Percentiles rank a stretch among this genome's conserved stretches.
These are phyloP conservation scores for Plutella xylostella DNA, from an alignment of 2,888 invertebrate genomes.

Conservation along the genomic window DNA sequence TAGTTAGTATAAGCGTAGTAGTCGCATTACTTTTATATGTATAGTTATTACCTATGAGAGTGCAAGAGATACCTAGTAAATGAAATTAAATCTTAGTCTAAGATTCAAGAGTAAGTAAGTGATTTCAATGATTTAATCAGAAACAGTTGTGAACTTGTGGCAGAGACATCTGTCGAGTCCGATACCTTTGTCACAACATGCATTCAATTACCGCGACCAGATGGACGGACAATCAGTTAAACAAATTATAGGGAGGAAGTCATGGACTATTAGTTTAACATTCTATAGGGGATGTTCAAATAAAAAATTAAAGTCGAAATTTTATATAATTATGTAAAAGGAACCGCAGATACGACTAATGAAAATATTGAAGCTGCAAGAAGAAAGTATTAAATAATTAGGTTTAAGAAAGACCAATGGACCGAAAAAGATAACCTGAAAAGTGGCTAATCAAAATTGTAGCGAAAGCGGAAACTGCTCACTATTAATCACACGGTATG, in stretches of 20 bases:
- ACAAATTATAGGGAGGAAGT: not conserved
- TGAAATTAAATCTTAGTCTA: no score
- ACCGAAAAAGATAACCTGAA: not conserved
- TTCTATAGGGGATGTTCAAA: not conserved
- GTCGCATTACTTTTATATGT: no score
- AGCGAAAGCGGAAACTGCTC: conserved; percentile 17
- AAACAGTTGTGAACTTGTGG: no score
- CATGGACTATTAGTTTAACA: not conserved
- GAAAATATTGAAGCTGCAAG: not conserved
- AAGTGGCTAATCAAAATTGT: conserved; percentile 9
- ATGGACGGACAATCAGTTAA: not conserved
- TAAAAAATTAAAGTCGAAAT: not conserved
- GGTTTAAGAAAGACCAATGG: not conserved
- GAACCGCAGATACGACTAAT: not conserved
- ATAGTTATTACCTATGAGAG: no score
- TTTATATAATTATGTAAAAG: not conserved
- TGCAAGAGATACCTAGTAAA: no score
- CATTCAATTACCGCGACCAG: not conserved
- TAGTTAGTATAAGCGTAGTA: no score
- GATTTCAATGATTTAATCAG: no score
- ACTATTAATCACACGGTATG: conserved; percentile 25
- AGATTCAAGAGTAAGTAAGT: no score
- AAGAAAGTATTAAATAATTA: not conserved
- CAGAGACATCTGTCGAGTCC: not conserved
- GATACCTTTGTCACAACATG: not conserved